Percentiles rank a stretch among this genome's conserved stretches.
phyloP scores from a whole-genome alignment of 1,140 invertebrate species.

The Drosophila watanabei region DNA sequence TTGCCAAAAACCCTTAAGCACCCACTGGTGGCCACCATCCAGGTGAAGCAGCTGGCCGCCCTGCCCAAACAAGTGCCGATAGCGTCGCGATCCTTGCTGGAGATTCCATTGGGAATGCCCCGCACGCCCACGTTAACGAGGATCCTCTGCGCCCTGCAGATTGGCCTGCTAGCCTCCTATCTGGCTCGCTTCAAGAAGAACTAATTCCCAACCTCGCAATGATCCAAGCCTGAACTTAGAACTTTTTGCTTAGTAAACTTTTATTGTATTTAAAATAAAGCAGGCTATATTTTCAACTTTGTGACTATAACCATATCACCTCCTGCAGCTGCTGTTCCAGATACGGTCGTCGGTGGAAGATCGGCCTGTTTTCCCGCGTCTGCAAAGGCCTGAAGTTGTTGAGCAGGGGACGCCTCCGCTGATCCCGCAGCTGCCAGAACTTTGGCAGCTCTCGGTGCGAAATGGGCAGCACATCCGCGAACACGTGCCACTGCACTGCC shows the following conservation, averaged over 20 bases:
- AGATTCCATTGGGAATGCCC: conserved; percentile 36
- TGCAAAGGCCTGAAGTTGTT: conserved; percentile 88
- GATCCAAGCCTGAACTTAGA: background rate
- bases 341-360: conserved; percentile 86
- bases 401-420: conserved; percentile 85
- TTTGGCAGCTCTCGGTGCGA: conserved; percentile 86
- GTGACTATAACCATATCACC: conserved; percentile 51
- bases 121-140: conserved; percentile 22
- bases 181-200: conserved; percentile 34
- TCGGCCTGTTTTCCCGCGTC: conserved; percentile 87
- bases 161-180: conserved; percentile 52
- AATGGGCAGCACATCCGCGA: conserved; percentile 89
- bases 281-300: background rate
- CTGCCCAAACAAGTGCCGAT: conserved; percentile 1
- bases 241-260: background rate
- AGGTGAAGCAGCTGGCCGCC: background rate
- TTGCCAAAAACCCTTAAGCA: background rate
- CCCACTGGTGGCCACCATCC: background rate
- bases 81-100: background rate
- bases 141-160: conserved; percentile 51
- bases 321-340: conserved; percentile 23
- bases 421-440: conserved; percentile 88
- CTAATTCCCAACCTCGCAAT: background rate
- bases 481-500: conserved; percentile 95
- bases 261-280: conserved; percentile 11